Percentiles rank a stretch among this genome's conserved stretches.
These are phyloP conservation scores for Vanessa atalanta DNA, from an alignment of 1,140 invertebrate genomes.

Conservation along the genomic window DNA sequence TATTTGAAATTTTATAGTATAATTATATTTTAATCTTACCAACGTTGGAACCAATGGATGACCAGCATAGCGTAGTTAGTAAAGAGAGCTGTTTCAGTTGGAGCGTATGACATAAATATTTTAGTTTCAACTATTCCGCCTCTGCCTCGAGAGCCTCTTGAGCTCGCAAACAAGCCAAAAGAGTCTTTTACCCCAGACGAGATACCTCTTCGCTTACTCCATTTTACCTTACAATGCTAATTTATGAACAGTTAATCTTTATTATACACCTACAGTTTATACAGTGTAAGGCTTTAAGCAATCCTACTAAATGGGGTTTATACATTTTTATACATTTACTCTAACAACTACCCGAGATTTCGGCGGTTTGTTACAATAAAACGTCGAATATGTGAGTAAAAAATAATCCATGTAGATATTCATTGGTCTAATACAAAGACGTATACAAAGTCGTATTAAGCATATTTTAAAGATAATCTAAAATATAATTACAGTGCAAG, in stretches of 20 bases:
- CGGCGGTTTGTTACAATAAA: no score
- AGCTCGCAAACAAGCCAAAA: slow-evolving; percentile 53
- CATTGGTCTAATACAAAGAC: no score
- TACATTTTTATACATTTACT: background rate
- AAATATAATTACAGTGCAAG: no score
- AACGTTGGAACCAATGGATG: background rate
- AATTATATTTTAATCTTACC: background rate
- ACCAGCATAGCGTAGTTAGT: slow-evolving; percentile 21
- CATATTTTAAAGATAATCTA: no score
- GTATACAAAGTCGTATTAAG: no score
- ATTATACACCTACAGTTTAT: background rate
- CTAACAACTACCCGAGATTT: background rate
- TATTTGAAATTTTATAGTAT: background rate
- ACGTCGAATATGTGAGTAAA: no score
- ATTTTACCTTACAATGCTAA: slow-evolving; percentile 41
- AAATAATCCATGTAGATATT: no score
- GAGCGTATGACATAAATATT: slow-evolving; percentile 47
- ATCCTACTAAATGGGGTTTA: background rate
- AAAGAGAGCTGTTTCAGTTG: slow-evolving; percentile 22
- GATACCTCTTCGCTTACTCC: slow-evolving; percentile 43
- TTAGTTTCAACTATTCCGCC: slow-evolving; percentile 45
- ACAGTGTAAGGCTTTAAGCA: background rate
- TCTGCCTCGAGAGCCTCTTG: slow-evolving; percentile 37
- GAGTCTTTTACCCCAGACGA: slow-evolving; percentile 49
- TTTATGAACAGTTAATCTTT: slow-evolving; percentile 19